phyloP scores from a whole-genome alignment of 2,888 invertebrate species.

The Cephus pygmeus region DNA sequence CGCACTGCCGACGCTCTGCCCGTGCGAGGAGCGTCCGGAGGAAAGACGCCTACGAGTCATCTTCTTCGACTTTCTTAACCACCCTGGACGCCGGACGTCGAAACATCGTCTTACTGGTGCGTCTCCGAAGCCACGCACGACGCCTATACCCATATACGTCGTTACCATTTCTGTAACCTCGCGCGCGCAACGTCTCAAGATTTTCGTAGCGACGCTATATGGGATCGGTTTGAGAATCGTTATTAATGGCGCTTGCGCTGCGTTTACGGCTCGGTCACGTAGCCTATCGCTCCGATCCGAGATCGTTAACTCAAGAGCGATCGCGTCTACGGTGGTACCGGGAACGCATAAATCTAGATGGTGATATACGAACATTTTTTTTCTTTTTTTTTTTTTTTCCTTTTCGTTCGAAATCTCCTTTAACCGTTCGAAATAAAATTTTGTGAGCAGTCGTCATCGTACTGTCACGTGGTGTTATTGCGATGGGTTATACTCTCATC shows the following conservation, averaged over 20 bases:
- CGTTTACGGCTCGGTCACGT: neutral
- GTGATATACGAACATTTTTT: neutral
- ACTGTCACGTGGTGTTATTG: neutral
- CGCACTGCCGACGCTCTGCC: conserved; percentile 24
- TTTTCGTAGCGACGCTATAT: neutral
- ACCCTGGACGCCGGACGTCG: conserved; percentile 5
- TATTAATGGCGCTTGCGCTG: neutral
- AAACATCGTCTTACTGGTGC: neutral
- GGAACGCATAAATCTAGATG: neutral
- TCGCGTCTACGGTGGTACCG: neutral
- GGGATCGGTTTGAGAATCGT: neutral
- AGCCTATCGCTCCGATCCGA: neutral
- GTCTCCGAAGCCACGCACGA: neutral
- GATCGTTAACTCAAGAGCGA: neutral
- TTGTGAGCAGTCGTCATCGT: neutral
- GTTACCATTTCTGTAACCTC: neutral
- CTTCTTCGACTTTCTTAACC: neutral
- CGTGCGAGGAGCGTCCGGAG: conserved; percentile 15
- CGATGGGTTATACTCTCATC: neutral
- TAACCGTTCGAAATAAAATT: neutral
- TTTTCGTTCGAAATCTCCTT: neutral
- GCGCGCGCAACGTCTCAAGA: neutral
- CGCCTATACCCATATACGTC: neutral
- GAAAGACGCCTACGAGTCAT: conserved; percentile 18
- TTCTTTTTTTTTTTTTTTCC: neutral